Evolutionary conservation across 2,113 vertebrate species (phyloP).

Genomic region (Elaphurus davidianus): DNA sequence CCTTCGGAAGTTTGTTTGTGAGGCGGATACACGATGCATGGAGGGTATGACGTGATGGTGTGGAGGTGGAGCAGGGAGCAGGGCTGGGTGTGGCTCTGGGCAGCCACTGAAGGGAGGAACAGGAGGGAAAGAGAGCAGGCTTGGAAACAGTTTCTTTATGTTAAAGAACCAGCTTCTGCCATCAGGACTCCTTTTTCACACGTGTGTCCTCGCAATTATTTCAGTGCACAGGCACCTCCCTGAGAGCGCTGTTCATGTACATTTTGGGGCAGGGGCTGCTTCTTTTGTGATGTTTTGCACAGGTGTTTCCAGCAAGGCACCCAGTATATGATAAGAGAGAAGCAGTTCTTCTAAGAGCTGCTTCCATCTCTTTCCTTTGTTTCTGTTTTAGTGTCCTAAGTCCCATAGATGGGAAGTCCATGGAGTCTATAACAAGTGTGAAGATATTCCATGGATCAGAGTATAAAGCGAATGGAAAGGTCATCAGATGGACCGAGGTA

Average conservation of each 20-base stretch:
- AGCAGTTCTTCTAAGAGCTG: background rate
- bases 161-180: background rate
- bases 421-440: slow-evolving; percentile 96
- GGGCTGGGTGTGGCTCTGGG: background rate
- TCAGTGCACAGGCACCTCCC: background rate
- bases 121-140: background rate
- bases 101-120: background rate
- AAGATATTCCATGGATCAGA: slow-evolving; percentile 99
- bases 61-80: background rate
- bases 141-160: background rate
- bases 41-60: background rate
- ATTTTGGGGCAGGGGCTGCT: background rate
- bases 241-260: background rate
- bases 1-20: background rate
- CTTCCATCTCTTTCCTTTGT: slow-evolving; percentile 24
- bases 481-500: slow-evolving; percentile 99
- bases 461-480: slow-evolving; percentile 98
- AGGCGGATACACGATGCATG: background rate
- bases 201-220: background rate
- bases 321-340: background rate
- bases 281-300: background rate
- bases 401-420: slow-evolving; percentile 96
- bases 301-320: background rate
- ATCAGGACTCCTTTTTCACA: background rate
- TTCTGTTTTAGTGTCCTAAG: slow-evolving; percentile 88